phyloP scores from a whole-genome alignment of 2,888 invertebrate species.

The Lasius platythorax region DNA sequence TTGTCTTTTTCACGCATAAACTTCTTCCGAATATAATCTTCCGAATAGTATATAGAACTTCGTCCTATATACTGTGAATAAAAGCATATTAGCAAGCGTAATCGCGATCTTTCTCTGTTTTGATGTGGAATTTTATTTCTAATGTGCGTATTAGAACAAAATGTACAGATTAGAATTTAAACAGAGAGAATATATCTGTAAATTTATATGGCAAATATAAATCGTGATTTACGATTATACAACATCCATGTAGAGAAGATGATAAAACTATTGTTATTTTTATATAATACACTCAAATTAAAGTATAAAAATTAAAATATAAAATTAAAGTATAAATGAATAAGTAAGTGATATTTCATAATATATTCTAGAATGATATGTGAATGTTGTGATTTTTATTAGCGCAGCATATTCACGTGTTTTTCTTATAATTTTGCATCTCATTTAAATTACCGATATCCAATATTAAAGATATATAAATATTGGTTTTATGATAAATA shows the following conservation, averaged over 20 bases:
- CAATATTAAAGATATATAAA: neutral
- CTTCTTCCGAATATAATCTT: slow-evolving; percentile 24
- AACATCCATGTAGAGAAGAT: neutral
- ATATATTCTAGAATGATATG: neutral
- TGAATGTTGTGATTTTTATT: neutral
- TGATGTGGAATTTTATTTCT: neutral
- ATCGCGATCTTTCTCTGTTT: neutral
- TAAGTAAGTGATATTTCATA: neutral
- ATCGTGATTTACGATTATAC: neutral
- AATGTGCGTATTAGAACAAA: neutral
- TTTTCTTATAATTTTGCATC: neutral
- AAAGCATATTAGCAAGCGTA: neutral
- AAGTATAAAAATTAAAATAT: neutral
- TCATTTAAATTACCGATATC: neutral
- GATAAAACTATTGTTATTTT: neutral
- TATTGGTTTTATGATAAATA: neutral
- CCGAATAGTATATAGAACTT: too few relatives aligned
- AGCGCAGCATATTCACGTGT: neutral
- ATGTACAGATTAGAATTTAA: neutral
- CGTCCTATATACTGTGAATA: neutral
- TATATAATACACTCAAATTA: neutral
- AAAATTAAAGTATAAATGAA: neutral
- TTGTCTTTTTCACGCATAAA: slow-evolving; percentile 42
- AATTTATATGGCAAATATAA: neutral
- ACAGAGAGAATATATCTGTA: neutral